phyloP scores from a whole-genome alignment of 2,888 invertebrate species.

The Matsumyia berberina region DNA sequence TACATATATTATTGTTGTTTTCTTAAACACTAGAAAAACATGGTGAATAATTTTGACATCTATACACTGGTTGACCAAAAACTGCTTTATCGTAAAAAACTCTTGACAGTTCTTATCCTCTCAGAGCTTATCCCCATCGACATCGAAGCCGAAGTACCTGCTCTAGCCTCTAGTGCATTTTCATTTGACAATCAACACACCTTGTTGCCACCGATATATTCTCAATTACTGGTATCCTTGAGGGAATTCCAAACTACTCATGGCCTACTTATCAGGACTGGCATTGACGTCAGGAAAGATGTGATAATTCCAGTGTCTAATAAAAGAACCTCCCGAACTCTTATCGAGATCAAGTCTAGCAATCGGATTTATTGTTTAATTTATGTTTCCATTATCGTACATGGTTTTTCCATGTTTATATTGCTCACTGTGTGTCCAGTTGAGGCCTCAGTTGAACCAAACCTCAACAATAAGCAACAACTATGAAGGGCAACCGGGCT shows the following conservation, averaged over 20 bases:
- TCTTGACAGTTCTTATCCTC: no score
- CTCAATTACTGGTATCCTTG: no score
- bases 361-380: not conserved
- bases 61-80: no score
- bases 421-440: not conserved
- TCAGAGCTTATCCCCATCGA: no score
- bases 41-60: no score
- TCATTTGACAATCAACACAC: no score
- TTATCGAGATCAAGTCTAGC: not conserved
- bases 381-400: not conserved
- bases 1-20: no score
- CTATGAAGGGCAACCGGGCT: not conserved
- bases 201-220: no score
- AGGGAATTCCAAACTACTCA: not conserved
- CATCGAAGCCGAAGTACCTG: no score
- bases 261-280: not conserved
- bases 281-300: not conserved
- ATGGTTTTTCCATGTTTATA: not conserved
- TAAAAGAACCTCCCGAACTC: not conserved
- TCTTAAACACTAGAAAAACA: no score
- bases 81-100: no score
- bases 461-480: not conserved
- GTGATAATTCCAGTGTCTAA: not conserved
- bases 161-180: no score
- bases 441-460: not conserved